phyloP scores from a whole-genome alignment of 2,113 vertebrate species.

The Catharus bicknelli region DNA sequence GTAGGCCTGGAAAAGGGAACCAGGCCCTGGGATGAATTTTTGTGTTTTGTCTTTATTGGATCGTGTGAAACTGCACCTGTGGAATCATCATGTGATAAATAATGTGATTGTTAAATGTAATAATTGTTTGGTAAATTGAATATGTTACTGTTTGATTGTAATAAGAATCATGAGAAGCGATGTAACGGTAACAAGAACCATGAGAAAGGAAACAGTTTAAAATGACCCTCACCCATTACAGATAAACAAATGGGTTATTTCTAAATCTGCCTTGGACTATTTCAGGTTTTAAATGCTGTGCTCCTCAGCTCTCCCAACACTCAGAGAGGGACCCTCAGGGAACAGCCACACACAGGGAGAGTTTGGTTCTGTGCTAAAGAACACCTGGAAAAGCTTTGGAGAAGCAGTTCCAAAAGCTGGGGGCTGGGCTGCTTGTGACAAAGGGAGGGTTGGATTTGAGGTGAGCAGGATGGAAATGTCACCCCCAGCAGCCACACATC shows the following conservation, averaged over 20 bases:
- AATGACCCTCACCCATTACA: not conserved
- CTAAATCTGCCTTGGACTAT: not conserved
- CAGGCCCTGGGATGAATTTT: too few relatives aligned
- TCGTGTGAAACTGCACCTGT: too few relatives aligned
- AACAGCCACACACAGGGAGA: accelerated
- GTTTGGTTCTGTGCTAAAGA: not conserved
- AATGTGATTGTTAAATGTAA: too few relatives aligned
- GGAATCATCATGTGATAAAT: too few relatives aligned
- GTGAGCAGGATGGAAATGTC: accelerated
- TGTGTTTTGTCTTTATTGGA: too few relatives aligned
- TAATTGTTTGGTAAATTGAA: too few relatives aligned
- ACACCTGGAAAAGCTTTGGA: not conserved
- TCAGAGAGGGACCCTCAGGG: not conserved
- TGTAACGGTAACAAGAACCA: too few relatives aligned
- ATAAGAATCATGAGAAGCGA: too few relatives aligned
- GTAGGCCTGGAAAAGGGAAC: too few relatives aligned
- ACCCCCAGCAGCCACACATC: accelerated
- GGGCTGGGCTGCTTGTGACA: not conserved
- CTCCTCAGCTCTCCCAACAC: not conserved
- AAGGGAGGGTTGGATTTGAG: not conserved
- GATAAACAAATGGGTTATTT: not conserved
- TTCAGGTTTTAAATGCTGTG: not conserved
- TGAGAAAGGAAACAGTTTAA: not conserved
- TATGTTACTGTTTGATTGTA: too few relatives aligned
- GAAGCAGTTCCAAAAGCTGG: not conserved